phyloP scores from a whole-genome alignment of 2,113 vertebrate species.

The Microcebus ravelobensis region DNA sequence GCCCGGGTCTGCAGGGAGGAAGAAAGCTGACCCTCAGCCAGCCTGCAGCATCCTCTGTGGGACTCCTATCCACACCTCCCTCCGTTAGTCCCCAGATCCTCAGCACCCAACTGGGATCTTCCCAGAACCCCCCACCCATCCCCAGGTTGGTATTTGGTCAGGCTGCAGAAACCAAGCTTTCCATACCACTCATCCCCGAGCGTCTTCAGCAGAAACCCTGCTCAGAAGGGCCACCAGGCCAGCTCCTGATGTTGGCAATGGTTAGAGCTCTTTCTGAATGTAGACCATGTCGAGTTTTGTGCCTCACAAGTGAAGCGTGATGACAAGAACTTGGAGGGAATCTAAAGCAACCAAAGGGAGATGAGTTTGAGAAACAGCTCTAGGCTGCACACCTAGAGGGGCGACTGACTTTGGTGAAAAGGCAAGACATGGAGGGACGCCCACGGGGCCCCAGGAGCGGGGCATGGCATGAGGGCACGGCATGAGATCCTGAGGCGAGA shows the following conservation, averaged over 20 bases:
- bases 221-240: neutral
- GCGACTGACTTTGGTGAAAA: neutral
- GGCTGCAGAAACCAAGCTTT: neutral
- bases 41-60: neutral
- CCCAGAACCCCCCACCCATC: neutral
- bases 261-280: neutral
- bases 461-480: fast-evolving
- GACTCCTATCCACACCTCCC: neutral
- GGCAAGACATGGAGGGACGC: fast-evolving
- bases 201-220: neutral
- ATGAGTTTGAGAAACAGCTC: neutral
- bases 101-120: neutral
- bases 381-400: neutral
- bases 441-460: neutral
- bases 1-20: neutral
- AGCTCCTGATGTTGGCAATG: neutral
- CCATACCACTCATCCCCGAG: no score
- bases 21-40: neutral
- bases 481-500: neutral
- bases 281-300: neutral
- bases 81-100: neutral
- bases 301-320: neutral
- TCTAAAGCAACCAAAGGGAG: neutral
- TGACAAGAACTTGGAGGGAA: neutral
- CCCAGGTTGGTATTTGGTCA: neutral